Conservation (phyloP, 2,888 invertebrate genomes). For the Ectropis crepuscularia region DNA sequence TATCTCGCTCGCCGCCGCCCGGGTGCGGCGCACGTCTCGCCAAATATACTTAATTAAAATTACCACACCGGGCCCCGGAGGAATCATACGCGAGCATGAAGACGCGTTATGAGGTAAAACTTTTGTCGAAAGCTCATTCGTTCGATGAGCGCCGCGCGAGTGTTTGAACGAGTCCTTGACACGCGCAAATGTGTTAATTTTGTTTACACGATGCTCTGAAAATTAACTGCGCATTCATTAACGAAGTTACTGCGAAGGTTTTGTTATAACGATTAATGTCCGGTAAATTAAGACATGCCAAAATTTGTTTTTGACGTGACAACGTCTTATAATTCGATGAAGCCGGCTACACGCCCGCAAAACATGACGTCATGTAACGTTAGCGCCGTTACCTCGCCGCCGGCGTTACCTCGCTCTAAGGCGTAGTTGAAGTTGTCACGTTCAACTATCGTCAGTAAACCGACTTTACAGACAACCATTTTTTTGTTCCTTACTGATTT, state of each 20-base stretch:
- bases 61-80: slow-evolving; percentile 69
- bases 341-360: too few relatives aligned
- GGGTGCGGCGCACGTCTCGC: slow-evolving; percentile 60
- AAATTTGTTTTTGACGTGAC: too few relatives aligned
- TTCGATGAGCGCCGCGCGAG: slow-evolving; percentile 39
- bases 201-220: slow-evolving; percentile 14
- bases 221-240: slow-evolving; percentile 19
- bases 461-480: too few relatives aligned
- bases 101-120: slow-evolving; percentile 64
- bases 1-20: slow-evolving; percentile 61
- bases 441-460: too few relatives aligned
- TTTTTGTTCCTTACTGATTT: too few relatives aligned
- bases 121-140: slow-evolving; percentile 52
- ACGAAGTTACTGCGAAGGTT: slow-evolving; percentile 8
- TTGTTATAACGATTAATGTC: slow-evolving; percentile 1
- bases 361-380: too few relatives aligned
- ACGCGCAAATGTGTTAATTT: slow-evolving; percentile 16
- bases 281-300: too few relatives aligned
- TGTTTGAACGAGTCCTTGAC: slow-evolving; percentile 19
- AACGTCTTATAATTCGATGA: too few relatives aligned
- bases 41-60: slow-evolving; percentile 82
- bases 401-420: too few relatives aligned
- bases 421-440: too few relatives aligned
- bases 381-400: too few relatives aligned
- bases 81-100: slow-evolving; percentile 61